Base-by-base conservation (phyloP, 2,113 vertebrate genomes). In the Camelus dromedarius region DNA sequence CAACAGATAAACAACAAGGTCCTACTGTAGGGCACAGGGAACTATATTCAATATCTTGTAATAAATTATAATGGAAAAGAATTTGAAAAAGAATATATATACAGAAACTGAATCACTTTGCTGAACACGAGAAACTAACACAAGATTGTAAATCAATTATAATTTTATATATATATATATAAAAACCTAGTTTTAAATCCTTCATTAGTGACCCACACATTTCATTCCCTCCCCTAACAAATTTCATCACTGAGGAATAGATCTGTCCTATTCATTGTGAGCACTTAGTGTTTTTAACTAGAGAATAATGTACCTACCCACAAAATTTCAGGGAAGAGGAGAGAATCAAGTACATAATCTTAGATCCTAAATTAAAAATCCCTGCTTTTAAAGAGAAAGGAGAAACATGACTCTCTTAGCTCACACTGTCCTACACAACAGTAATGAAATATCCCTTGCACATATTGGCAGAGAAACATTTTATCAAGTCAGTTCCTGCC, bases 171-270 rank as follows among this genome's bases (percentile, higher is more conserved):
- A 42, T 42, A 42, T 42, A 42, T 42, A 42, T 42, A 42, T 42
- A 93, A 87, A 94, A 85, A 46, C 24, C 80, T 84, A 35, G 35
- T 69, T 73, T 80, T 85, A 95, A 93, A 22, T 81, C 42, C 60
- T 92, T 97, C 93, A 88, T 76, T 28, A 93, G 42, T 60, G 38
- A 82, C 46, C 30, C 54, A 96, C 10, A 82, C 11, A 62, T 80
- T 93, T 73, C 82, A 93, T 52, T 64, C 86, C 46, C 24, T 96
- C 13, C 32, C 58, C n/a, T 70, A 90, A 77, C 42, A 97, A 91
- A 92, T 64, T 95, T 89, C 30, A 87, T 22, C 48, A 10, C 70
- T 12, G 77, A 92, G 20, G n/a, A 79, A 92, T 91, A 11, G 42
- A 87, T 80, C 72, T 93, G 50, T 82, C 80, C 58, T 83, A 46